phyloP scores from a whole-genome alignment of 2,797 vertebrate species.

The Siniperca undulata region DNA sequence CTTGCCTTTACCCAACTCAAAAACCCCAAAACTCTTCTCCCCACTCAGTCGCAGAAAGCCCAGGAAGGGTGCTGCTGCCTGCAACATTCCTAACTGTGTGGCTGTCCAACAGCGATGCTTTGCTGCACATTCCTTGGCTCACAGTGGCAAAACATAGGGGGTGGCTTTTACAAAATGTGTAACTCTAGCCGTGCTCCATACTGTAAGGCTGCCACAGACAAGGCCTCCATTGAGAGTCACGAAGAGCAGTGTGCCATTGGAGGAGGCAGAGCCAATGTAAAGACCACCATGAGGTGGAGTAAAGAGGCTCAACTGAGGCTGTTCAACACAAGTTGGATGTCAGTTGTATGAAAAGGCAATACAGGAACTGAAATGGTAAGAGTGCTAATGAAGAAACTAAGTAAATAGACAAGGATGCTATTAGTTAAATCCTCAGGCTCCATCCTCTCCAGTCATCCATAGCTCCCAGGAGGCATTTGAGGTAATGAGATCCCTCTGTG shows the following conservation, averaged over 20 bases:
- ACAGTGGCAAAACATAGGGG: slow-evolving; percentile 64
- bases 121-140: slow-evolving; percentile 72
- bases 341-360: slow-evolving; percentile 18
- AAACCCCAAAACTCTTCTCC: slow-evolving; percentile 53
- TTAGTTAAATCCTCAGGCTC: slow-evolving; percentile 69
- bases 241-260: slow-evolving; percentile 9
- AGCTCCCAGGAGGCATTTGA: slow-evolving; percentile 71
- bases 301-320: slow-evolving; percentile 5
- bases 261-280: slow-evolving; percentile 24
- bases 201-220: slow-evolving; percentile 61
- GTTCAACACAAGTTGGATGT: slow-evolving; percentile 7
- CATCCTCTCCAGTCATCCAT: slow-evolving; percentile 60
- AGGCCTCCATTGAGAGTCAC: slow-evolving; percentile 68
- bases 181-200: slow-evolving; percentile 57
- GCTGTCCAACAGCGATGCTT: slow-evolving; percentile 53
- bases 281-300: slow-evolving; percentile 14
- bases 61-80: slow-evolving; percentile 63
- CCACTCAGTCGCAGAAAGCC: slow-evolving; percentile 68
- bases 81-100: slow-evolving; percentile 71
- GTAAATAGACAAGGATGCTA: slow-evolving; percentile 58
- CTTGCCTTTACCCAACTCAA: slow-evolving; percentile 46
- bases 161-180: slow-evolving; percentile 62
- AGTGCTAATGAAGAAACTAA: slow-evolving; percentile 60
- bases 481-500: slow-evolving; percentile 79
- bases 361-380: slow-evolving; percentile 32